phyloP scores from a whole-genome alignment of 2,888 invertebrate species.

The Lissonota sp. region DNA sequence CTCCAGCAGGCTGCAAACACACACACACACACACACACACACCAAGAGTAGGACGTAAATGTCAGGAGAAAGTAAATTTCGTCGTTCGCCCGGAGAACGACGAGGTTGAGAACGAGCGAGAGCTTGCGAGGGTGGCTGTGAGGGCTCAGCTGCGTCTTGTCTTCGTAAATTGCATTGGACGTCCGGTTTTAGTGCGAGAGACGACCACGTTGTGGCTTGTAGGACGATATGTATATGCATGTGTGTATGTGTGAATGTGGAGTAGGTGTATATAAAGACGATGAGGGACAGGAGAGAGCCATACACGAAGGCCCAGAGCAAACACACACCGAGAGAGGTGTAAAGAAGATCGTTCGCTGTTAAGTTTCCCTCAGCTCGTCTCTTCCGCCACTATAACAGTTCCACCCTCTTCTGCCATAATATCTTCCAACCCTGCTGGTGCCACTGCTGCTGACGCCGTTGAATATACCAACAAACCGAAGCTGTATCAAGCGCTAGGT shows the following conservation, averaged over 20 bases:
- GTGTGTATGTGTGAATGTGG: background rate
- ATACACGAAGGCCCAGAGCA: background rate
- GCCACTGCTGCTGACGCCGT: background rate
- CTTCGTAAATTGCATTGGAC: conserved; percentile 66
- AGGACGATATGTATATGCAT: conserved; percentile 15
- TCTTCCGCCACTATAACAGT: conserved; percentile 39
- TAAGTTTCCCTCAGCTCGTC: conserved; percentile 58
- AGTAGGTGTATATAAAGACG: conserved; percentile 5
- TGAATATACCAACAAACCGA: conserved; percentile 44
- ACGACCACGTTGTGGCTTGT: conserved; percentile 53
- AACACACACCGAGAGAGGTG: conserved; percentile 57
- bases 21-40: conserved; percentile 8
- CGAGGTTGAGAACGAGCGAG: conserved; percentile 59
- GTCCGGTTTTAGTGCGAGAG: conserved; percentile 57
- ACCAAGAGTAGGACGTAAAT: conserved; percentile 36
- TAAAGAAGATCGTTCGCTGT: conserved; percentile 61
- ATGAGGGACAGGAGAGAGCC: conserved; percentile 29
- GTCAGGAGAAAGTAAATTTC: conserved; percentile 60
- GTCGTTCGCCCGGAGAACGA: conserved; percentile 56
- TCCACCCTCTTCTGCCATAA: conserved; percentile 29
- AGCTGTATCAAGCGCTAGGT: background rate
- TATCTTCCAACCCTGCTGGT: conserved; percentile 45
- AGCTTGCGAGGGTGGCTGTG: conserved; percentile 53
- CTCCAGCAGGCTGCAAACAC: conserved; percentile 21
- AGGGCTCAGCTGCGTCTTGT: conserved; percentile 66